A percentile compares a stretch with the other conserved stretches of the same genome.
Conservation (phyloP, 2,113 vertebrate genomes). For the Tetraodon nigroviridis region DNA sequence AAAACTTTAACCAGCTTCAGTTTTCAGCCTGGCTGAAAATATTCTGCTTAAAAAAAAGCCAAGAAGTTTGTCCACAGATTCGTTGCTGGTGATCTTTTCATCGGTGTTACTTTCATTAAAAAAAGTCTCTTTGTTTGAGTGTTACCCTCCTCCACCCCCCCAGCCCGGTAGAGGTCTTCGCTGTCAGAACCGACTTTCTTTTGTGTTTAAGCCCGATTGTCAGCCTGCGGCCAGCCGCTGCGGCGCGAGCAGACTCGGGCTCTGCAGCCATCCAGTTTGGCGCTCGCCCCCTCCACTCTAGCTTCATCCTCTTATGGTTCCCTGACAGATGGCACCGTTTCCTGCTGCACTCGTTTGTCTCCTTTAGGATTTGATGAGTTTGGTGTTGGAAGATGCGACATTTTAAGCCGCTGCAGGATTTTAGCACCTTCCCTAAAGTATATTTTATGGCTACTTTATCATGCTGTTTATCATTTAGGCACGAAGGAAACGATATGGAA, state of each 20-base stretch:
- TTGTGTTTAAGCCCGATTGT: conserved; percentile 11
- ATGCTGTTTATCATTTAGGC: not conserved
- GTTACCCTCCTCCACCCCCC: too few relatives aligned
- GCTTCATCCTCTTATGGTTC: conserved; percentile 35
- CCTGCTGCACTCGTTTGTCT: conserved; percentile 13
- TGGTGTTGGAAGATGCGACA: conserved; percentile 11
- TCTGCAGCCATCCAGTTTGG: conserved; percentile 21
- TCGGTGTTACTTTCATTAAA: too few relatives aligned
- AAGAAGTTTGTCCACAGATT: too few relatives aligned
- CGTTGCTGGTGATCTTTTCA: too few relatives aligned
- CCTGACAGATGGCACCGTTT: conserved; percentile 36
- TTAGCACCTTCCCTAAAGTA: not conserved
- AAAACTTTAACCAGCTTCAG: too few relatives aligned
- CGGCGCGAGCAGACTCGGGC: not conserved
- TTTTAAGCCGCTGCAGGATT: not conserved
- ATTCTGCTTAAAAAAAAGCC: too few relatives aligned
- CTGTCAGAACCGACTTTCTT: too few relatives aligned
- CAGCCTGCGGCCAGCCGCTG: conserved; percentile 14
- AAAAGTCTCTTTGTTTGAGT: too few relatives aligned
- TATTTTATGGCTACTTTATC: not conserved
- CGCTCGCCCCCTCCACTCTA: conserved; percentile 1
- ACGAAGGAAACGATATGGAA: too few relatives aligned
- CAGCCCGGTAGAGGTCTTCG: too few relatives aligned
- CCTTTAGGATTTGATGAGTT: conserved; percentile 5
- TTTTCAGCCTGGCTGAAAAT: too few relatives aligned